phyloP scores from a whole-genome alignment of 1,140 invertebrate species.

The Listronotus bonariensis region DNA sequence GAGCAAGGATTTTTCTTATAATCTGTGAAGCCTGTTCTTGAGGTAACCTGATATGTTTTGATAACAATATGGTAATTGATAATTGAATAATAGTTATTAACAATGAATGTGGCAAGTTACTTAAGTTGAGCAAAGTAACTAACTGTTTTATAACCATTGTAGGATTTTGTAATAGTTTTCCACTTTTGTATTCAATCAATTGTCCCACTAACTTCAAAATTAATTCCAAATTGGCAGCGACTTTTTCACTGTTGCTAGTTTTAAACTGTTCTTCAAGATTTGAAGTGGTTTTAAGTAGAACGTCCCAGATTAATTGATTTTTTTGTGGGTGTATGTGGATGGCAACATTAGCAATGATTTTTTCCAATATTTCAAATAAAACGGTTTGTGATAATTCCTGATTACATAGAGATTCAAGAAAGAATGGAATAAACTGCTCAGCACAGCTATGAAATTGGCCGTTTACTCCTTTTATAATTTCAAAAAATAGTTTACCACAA shows the following conservation, averaged over 20 bases:
- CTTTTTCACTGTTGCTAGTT: constrained; percentile 37
- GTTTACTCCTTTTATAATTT: constrained; percentile 79
- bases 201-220: constrained; percentile 64
- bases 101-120: constrained; percentile 58
- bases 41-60: constrained; percentile 64
- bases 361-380: constrained; percentile 65
- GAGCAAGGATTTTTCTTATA: constrained; percentile 63
- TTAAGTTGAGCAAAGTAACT: constrained; percentile 56
- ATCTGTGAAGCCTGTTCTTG: constrained; percentile 72
- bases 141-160: constrained; percentile 58
- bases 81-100: constrained; percentile 62
- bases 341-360: constrained; percentile 64
- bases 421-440: constrained; percentile 65
- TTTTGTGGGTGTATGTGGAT: constrained; percentile 64
- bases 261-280: constrained; percentile 41
- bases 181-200: constrained; percentile 65
- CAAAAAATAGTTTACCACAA: constrained; percentile 82
- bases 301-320: constrained; percentile 64
- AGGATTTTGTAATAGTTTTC: constrained; percentile 66
- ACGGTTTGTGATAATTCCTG: constrained; percentile 61
- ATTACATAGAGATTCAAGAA: constrained; percentile 65
- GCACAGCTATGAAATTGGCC: constrained; percentile 82
- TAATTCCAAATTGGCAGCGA: constrained; percentile 51
- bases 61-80: constrained; percentile 63
- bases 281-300: constrained; percentile 50